Evolutionary conservation across 2,113 vertebrate species (phyloP).

Genomic region (Tachuris rubrigastra): DNA sequence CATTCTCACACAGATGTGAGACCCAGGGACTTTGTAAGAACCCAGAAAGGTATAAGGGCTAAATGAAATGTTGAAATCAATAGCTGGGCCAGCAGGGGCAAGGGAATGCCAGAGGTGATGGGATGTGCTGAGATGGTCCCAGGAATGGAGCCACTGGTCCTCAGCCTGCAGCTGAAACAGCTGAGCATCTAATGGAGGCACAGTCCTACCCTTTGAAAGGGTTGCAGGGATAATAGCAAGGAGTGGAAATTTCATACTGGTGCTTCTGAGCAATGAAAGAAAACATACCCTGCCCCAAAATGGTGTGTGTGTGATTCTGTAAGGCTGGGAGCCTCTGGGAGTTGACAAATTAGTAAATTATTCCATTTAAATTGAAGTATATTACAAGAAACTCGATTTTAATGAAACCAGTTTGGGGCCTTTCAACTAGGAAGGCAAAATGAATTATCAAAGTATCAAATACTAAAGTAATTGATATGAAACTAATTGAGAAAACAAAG

Average conservation of each 20-base stretch:
- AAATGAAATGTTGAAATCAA: neutral
- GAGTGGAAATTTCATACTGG: neutral
- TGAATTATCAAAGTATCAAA: neutral
- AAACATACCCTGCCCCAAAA: neutral
- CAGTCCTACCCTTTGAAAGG: neutral
- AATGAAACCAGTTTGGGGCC: neutral
- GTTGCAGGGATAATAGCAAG: neutral
- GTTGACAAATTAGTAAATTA: neutral
- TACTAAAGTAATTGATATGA: neutral
- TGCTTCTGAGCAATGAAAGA: neutral
- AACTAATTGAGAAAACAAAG: neutral
- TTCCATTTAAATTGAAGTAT: neutral
- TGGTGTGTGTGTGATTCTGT: fast-evolving
- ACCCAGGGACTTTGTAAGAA: neutral
- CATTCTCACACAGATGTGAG: neutral
- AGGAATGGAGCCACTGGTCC: neutral
- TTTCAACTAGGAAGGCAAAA: neutral
- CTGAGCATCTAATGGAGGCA: fast-evolving
- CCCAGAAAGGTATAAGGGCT: neutral
- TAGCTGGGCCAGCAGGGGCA: neutral
- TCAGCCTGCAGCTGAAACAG: neutral
- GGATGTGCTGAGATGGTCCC: neutral
- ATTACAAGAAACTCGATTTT: neutral
- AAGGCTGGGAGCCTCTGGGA: neutral
- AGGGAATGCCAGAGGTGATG: neutral